phyloP scores from a whole-genome alignment of 2,113 vertebrate species.

The Neofelis nebulosa region DNA sequence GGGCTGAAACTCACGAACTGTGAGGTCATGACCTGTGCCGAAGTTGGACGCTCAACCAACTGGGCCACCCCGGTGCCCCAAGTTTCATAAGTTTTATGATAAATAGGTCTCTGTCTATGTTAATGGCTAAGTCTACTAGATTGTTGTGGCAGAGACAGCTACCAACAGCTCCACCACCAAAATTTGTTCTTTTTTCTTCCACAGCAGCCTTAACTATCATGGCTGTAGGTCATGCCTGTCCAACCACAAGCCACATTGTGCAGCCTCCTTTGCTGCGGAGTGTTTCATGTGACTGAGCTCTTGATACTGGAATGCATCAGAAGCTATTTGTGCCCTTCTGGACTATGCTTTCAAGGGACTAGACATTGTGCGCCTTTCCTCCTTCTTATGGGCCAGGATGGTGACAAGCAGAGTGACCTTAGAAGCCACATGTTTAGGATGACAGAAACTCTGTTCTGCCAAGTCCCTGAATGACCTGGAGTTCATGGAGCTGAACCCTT shows the following conservation, averaged over 20 bases:
- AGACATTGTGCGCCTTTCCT: background rate
- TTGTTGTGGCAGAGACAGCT: background rate
- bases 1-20: no score
- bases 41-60: no score
- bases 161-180: background rate
- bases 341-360: background rate
- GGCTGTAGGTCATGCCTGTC: background rate
- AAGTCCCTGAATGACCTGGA: background rate
- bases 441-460: background rate
- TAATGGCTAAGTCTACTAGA: background rate
- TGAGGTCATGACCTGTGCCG: no score
- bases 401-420: background rate
- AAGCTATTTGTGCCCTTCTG: background rate
- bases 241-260: background rate
- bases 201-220: background rate
- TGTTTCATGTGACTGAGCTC: background rate
- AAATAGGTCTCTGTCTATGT: background rate
- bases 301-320: background rate
- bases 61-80: no score
- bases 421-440: background rate
- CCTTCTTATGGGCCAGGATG: background rate
- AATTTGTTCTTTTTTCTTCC: background rate
- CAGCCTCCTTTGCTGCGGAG: background rate
- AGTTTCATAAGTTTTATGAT: background rate
- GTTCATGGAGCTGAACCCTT: background rate